Conservation (phyloP, 2,113 vertebrate genomes). For the Heterotilapia buettikoferi region DNA sequence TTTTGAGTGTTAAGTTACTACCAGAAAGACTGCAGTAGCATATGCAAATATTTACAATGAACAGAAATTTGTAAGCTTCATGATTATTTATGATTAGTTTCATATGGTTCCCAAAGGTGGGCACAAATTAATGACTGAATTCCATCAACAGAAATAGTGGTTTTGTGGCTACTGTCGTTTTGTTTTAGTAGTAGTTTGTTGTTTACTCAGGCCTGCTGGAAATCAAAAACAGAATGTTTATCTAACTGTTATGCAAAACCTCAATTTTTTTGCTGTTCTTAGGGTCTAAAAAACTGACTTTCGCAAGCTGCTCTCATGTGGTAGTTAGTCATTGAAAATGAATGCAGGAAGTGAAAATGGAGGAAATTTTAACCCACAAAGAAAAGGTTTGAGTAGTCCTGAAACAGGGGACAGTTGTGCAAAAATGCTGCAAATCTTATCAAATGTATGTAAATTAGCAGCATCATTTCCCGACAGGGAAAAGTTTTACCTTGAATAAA, state of each 20-base stretch:
- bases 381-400: not conserved
- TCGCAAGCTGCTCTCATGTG: fast-evolving
- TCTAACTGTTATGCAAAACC: not conserved
- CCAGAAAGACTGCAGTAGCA: not conserved
- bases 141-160: not conserved
- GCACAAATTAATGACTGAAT: not conserved
- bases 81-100: not conserved
- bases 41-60: not conserved
- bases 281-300: not conserved
- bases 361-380: not conserved
- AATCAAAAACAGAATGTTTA: not conserved
- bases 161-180: not conserved
- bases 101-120: not conserved
- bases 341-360: not conserved
- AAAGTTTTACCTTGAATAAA: not conserved
- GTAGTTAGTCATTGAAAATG: not conserved
- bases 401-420: not conserved
- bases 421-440: not conserved
- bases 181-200: not conserved
- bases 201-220: not conserved
- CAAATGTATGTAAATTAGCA: not conserved
- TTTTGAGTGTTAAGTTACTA: not conserved
- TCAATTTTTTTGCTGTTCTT: not conserved
- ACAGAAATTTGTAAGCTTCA: not conserved
- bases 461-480: not conserved